Conservation (phyloP, 2,797 vertebrate genomes). For the Loris lydekkerianus region DNA sequence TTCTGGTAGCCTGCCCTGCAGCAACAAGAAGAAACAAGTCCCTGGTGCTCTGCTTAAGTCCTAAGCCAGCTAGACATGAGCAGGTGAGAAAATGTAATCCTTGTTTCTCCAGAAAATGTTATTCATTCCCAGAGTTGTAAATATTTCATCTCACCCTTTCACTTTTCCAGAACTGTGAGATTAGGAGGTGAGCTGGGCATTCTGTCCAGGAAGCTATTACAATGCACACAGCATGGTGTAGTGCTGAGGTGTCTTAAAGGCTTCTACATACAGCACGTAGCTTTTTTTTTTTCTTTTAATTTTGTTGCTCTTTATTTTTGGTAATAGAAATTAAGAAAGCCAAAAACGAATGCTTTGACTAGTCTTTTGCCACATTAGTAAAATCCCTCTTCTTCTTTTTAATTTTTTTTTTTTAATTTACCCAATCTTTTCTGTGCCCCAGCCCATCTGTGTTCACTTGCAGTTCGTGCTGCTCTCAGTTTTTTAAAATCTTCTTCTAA, state of each 20-base stretch:
- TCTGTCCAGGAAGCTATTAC: background rate
- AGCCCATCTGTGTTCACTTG: constrained; percentile 49
- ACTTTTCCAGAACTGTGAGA: background rate
- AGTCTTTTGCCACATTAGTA: constrained; percentile 37
- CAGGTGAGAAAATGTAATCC: constrained; percentile 3
- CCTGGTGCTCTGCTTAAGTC: background rate
- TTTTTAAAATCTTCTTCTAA: constrained; percentile 72
- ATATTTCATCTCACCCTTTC: background rate
- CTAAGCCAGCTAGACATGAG: background rate
- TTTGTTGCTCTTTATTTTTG: constrained; percentile 3
- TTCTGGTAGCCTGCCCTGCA: background rate
- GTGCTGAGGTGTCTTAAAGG: background rate
- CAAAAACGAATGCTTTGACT: constrained; percentile 34
- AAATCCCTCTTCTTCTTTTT: constrained; percentile 51
- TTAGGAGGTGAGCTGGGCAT: background rate
- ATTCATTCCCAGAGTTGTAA: background rate
- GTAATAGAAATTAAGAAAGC: constrained; percentile 32
- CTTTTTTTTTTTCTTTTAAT: background rate
- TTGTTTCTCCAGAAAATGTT: background rate
- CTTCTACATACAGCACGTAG: background rate
- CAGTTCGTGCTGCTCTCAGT: background rate
- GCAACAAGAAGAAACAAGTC: background rate
- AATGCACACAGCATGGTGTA: background rate
- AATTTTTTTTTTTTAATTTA: constrained; percentile 33
- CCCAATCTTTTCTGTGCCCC: background rate